These are phyloP conservation scores for Recurvirostra avosetta DNA, from an alignment of 2,113 vertebrate species.

Conservation along the genomic window DNA sequence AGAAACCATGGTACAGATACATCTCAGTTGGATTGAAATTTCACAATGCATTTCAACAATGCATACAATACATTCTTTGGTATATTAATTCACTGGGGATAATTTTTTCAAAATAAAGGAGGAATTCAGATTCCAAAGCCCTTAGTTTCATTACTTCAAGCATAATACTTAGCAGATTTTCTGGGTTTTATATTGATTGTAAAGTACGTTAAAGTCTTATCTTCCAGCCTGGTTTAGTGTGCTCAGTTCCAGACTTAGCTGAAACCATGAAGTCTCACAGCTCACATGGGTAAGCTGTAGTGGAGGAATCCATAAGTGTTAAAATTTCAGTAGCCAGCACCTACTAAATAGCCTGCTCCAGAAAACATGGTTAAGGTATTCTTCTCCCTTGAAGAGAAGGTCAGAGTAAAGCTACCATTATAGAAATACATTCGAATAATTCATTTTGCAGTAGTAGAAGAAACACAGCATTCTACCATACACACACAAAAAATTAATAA, in stretches of 20 bases:
- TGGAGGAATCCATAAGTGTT: not conserved
- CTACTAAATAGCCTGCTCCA: not conserved
- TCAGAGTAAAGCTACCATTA: not conserved
- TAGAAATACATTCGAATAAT: not conserved
- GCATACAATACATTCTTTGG: constrained; percentile 53
- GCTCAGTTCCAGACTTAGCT: not conserved
- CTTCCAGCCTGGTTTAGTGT: not conserved
- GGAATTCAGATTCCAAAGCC: not conserved
- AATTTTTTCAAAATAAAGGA: not conserved
- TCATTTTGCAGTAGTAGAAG: not conserved
- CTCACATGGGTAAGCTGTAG: not conserved
- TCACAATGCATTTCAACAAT: constrained; percentile 55
- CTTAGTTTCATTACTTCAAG: not conserved
- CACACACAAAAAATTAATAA: not conserved
- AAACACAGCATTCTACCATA: not conserved
- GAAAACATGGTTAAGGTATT: not conserved
- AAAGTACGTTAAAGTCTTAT: not conserved
- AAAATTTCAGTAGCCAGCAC: not conserved
- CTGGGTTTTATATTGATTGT: not conserved
- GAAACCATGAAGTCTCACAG: not conserved
- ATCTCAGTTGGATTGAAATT: constrained; percentile 29
- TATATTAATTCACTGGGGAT: constrained; percentile 32
- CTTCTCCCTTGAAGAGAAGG: not conserved
- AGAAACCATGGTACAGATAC: constrained; percentile 1
- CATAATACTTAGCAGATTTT: constrained; percentile 17